A percentile compares a stretch with the other conserved stretches of the same genome.
Evolutionary conservation across 2,888 invertebrate genomes (phyloP).

Genomic region (Melipona bicolor): DNA sequence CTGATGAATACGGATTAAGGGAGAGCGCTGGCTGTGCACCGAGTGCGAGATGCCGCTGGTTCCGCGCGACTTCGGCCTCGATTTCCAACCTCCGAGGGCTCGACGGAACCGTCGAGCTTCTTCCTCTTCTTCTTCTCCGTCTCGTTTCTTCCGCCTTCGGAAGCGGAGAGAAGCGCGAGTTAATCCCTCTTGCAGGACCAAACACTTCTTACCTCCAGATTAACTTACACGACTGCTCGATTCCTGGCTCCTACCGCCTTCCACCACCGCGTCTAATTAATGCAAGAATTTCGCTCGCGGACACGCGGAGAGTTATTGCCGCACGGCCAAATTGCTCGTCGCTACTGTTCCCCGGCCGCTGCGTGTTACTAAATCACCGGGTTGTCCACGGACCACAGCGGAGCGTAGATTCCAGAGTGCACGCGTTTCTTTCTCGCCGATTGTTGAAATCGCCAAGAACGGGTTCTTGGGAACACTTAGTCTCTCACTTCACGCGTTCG

Average conservation of each 20-base stretch:
- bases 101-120: slow-evolving; percentile 39
- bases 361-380: slow-evolving; percentile 45
- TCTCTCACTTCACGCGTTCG: neutral
- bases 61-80: slow-evolving; percentile 63
- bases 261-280: slow-evolving; percentile 51
- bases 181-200: slow-evolving; percentile 75
- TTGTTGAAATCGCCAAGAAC: neutral
- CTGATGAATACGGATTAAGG: slow-evolving; percentile 82
- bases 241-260: slow-evolving; percentile 27
- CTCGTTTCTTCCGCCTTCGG: slow-evolving; percentile 10
- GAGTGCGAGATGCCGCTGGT: slow-evolving; percentile 72
- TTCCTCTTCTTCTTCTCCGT: slow-evolving; percentile 4
- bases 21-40: slow-evolving; percentile 75
- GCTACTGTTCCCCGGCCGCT: slow-evolving; percentile 21
- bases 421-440: neutral
- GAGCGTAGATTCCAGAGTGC: slow-evolving; percentile 16
- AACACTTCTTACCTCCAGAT: slow-evolving; percentile 76
- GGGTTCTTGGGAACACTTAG: neutral
- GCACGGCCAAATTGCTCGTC: slow-evolving; percentile 39
- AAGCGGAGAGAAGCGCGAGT: slow-evolving; percentile 54
- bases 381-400: slow-evolving; percentile 4
- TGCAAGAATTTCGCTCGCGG: slow-evolving; percentile 40
- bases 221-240: slow-evolving; percentile 68
- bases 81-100: slow-evolving; percentile 45
- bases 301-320: slow-evolving; percentile 44